Evolutionary conservation across 2,888 invertebrate species (phyloP).

Genomic region (Tupiocoris notatus): DNA sequence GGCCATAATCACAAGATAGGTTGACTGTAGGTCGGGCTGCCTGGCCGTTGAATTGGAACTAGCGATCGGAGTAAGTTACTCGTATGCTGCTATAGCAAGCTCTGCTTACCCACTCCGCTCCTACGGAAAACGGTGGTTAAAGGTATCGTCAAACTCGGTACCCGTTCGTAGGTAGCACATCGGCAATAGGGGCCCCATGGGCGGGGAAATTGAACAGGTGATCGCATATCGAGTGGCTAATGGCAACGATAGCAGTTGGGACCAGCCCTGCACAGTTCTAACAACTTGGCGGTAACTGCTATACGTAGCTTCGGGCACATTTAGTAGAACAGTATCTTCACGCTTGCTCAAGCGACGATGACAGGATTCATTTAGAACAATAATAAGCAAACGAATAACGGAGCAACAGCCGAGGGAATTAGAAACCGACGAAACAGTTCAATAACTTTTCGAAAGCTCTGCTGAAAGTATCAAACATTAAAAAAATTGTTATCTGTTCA

Average conservation of each 20-base stretch:
- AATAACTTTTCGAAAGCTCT: no score
- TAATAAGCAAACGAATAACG: no score
- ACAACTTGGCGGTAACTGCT: not conserved
- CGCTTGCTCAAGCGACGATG: no score
- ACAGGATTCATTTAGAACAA: no score
- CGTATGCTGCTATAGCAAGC: not conserved
- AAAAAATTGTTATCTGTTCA: no score
- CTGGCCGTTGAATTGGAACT: not conserved
- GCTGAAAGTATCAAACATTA: no score
- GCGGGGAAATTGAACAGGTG: not conserved
- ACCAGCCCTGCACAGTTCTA: not conserved
- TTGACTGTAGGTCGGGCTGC: no score
- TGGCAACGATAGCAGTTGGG: not conserved
- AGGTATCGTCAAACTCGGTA: not conserved
- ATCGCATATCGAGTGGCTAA: not conserved
- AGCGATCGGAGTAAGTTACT: no score
- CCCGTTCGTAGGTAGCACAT: not conserved
- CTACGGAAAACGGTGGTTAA: not conserved
- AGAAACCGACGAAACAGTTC: no score
- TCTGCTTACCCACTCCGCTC: not conserved
- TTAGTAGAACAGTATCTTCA: no score
- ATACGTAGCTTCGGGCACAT: no score
- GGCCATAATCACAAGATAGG: not conserved
- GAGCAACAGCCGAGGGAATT: no score
- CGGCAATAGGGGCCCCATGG: not conserved